Conservation (phyloP, 2,113 vertebrate genomes). For the Mus pahari region DNA sequence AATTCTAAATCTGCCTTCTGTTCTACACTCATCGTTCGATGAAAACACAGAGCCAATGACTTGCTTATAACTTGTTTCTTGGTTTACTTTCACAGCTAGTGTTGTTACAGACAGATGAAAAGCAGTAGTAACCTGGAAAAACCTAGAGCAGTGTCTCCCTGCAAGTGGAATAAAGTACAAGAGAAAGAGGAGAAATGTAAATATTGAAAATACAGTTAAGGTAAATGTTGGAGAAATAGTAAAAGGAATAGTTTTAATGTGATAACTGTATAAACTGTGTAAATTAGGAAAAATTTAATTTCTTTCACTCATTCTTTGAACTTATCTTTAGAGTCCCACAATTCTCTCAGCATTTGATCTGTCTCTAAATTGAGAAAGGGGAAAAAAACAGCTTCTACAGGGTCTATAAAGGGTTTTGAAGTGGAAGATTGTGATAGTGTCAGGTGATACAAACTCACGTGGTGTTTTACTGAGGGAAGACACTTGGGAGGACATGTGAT, state of each 20-base stretch:
- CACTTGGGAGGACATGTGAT: too few relatives aligned
- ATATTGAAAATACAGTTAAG: constrained; percentile 6
- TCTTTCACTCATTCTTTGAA: background rate
- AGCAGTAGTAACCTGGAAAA: background rate
- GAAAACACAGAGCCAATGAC: background rate
- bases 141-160: constrained; percentile 13
- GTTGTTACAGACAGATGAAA: constrained; percentile 9
- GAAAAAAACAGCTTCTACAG: background rate
- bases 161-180: constrained; percentile 8
- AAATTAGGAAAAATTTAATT: background rate
- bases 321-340: background rate
- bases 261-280: background rate
- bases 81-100: background rate
- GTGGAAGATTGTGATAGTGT: too few relatives aligned
- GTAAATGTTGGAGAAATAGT: background rate
- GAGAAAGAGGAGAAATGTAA: background rate
- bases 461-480: too few relatives aligned
- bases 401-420: background rate
- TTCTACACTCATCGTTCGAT: background rate
- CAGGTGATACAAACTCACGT: too few relatives aligned
- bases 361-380: background rate
- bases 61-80: background rate
- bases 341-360: background rate
- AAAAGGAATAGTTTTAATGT: background rate
- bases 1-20: background rate